A percentile compares a stretch with the other conserved stretches of the same genome.
phyloP scores from a whole-genome alignment of 1,140 invertebrate species.

The Ceratina japonica region DNA sequence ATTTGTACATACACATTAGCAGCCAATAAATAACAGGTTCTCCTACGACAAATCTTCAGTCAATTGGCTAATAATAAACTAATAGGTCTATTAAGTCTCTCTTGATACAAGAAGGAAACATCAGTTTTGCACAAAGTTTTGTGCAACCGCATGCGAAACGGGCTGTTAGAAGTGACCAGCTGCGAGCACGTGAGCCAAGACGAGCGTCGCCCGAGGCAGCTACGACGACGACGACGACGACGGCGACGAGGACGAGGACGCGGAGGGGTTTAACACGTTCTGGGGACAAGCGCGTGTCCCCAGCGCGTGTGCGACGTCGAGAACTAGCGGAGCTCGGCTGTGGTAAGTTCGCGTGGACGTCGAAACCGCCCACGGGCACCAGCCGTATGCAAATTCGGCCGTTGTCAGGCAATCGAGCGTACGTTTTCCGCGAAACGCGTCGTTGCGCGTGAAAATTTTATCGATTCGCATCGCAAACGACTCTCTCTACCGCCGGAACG shows the following conservation, averaged over 20 bases:
- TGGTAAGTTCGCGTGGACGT: slow-evolving; percentile 56
- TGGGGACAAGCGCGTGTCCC: slow-evolving; percentile 56
- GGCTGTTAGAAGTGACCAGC: slow-evolving; percentile 42
- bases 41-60: too few species aligned
- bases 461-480: not conserved
- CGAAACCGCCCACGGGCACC: slow-evolving; percentile 42
- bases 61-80: too few species aligned
- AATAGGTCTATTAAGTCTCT: too few species aligned
- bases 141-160: not conserved
- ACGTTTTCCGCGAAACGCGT: slow-evolving; percentile 41
- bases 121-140: slow-evolving; percentile 22
- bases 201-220: slow-evolving; percentile 40
- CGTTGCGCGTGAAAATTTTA: slow-evolving; percentile 33
- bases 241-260: not conserved
- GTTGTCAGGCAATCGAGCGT: slow-evolving; percentile 40
- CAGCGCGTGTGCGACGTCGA: slow-evolving; percentile 56
- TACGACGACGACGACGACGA: slow-evolving; percentile 11
- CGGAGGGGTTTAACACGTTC: slow-evolving; percentile 47
- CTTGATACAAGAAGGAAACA: too few species aligned
- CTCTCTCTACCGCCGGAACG: not conserved
- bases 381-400: slow-evolving; percentile 52
- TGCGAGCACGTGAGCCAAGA: slow-evolving; percentile 51
- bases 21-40: too few species aligned
- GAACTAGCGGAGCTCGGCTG: slow-evolving; percentile 42
- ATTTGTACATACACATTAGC: too few species aligned